These are phyloP conservation scores for Sarcophaga bullata DNA, from an alignment of 1,140 invertebrate species.

Conservation along the genomic window DNA sequence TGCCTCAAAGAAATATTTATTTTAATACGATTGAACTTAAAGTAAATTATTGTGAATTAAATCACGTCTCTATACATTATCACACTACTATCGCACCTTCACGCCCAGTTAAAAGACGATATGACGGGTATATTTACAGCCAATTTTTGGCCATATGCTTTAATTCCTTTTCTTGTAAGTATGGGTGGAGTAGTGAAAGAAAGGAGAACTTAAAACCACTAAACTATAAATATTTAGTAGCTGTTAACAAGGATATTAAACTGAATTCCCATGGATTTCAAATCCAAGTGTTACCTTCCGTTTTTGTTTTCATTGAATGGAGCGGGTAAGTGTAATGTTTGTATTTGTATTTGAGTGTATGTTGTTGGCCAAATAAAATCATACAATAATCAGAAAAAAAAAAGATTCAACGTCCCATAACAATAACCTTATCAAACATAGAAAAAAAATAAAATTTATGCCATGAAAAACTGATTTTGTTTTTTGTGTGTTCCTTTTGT, in stretches of 20 bases:
- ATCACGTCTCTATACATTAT: too few species aligned
- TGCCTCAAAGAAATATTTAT: too few species aligned
- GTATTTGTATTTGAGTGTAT: neutral
- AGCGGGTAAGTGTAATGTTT: neutral
- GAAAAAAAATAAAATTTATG: conserved; percentile 9
- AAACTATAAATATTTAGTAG: conserved; percentile 25
- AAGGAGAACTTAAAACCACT: neutral
- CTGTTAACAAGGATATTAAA: conserved; percentile 17
- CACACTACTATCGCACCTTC: too few species aligned
- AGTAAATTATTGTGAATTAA: too few species aligned
- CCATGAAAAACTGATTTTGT: neutral
- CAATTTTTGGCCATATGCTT: too few species aligned
- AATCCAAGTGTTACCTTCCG: too few species aligned
- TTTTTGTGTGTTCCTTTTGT: neutral
- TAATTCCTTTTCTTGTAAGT: too few species aligned
- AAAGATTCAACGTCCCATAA: neutral
- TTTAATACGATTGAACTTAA: too few species aligned
- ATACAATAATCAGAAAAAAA: neutral
- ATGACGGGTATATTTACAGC: too few species aligned
- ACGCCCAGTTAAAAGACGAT: too few species aligned
- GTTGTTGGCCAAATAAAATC: neutral
- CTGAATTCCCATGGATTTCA: neutral
- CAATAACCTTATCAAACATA: neutral
- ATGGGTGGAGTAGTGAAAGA: too few species aligned
- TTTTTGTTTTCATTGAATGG: too few species aligned